phyloP scores from a whole-genome alignment of 1,140 invertebrate species.

The Galendromus occidentalis region DNA sequence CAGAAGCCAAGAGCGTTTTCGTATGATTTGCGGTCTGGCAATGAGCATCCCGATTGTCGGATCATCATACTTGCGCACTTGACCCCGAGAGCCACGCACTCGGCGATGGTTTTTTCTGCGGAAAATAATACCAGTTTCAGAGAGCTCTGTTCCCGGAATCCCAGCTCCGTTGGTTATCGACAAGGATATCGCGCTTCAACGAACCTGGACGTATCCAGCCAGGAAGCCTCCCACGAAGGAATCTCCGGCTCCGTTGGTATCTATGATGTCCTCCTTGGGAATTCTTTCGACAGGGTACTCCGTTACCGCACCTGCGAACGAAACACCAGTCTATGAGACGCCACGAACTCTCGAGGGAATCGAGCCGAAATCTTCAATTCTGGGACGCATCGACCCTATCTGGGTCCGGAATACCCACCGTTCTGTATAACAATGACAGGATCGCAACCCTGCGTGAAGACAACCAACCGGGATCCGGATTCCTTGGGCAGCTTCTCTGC shows the following conservation, averaged over 20 bases:
- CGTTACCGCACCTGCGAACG: not conserved
- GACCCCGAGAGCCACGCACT: not conserved
- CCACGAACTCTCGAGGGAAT: not conserved
- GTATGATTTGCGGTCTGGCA: not conserved
- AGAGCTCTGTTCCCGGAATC: not conserved
- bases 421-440: not conserved
- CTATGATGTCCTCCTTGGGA: not conserved
- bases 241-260: slow-evolving; percentile 6
- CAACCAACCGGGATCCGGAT: not conserved
- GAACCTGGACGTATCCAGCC: not conserved
- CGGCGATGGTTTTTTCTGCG: not conserved
- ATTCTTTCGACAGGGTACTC: not conserved
- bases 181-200: not conserved
- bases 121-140: not conserved
- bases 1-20: not conserved
- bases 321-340: not conserved
- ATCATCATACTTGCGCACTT: not conserved
- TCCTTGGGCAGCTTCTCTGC: not conserved
- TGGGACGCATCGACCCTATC: not conserved
- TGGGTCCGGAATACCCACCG: not conserved
- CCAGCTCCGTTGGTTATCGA: not conserved
- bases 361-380: not conserved
- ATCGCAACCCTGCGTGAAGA: not conserved
- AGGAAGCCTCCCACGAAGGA: not conserved
- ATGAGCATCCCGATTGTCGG: not conserved